These are phyloP conservation scores for Craseonycteris thonglongyai DNA, from an alignment of 2,113 vertebrate genomes.

Conservation along the genomic window DNA sequence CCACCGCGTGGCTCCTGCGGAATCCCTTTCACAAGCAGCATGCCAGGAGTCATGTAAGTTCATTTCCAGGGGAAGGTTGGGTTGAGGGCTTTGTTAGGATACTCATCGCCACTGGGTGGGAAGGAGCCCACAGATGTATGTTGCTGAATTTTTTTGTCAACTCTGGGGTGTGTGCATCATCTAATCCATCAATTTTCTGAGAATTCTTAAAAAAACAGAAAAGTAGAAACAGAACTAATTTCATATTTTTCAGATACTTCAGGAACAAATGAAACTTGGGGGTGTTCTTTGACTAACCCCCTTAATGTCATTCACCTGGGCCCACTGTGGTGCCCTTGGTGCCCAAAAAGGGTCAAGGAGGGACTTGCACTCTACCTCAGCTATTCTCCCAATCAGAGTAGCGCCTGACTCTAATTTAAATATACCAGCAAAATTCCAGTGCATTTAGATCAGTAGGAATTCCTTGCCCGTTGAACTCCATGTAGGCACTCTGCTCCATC, in stretches of 20 bases:
- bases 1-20: conserved; percentile 91
- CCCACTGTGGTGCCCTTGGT: conserved; percentile 93
- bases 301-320: conserved; percentile 96
- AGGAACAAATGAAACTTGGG: conserved; percentile 87
- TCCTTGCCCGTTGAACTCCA: too few relatives aligned
- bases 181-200: conserved; percentile 89
- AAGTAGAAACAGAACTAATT: conserved; percentile 92
- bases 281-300: conserved; percentile 88
- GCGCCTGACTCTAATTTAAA: too few relatives aligned
- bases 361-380: conserved; percentile 70
- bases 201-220: conserved; percentile 93
- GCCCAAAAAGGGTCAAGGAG: conserved; percentile 94
- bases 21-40: conserved; percentile 96
- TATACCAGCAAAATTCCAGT: too few relatives aligned
- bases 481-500: too few relatives aligned
- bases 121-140: conserved; percentile 72
- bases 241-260: conserved; percentile 95
- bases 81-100: conserved; percentile 80
- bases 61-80: conserved; percentile 82
- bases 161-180: conserved; percentile 93
- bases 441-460: too few relatives aligned
- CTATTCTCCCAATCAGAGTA: too few relatives aligned
- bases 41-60: conserved; percentile 88
- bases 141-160: conserved; percentile 90
- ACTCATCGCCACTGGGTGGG: conserved; percentile 43